Conservation (phyloP, 2,113 vertebrate species). For the Ciconia boyciana region DNA sequence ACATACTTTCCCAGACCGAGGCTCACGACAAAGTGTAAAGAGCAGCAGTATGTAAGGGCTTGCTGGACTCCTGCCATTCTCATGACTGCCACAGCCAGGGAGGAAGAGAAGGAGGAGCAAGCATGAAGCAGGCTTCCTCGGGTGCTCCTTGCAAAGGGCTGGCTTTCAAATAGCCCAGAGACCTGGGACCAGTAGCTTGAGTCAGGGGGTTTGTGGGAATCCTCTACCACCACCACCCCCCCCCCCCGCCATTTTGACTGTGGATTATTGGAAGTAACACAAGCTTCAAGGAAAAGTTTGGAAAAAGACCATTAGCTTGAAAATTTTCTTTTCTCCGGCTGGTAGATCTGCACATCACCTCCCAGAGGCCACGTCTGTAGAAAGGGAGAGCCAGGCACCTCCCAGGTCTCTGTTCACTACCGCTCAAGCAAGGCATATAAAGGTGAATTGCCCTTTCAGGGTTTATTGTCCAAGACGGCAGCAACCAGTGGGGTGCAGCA, state of each 20-base stretch:
- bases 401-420: neutral
- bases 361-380: neutral
- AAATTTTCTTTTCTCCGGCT: neutral
- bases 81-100: neutral
- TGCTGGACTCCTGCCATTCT: neutral
- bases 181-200: neutral
- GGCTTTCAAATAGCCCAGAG: neutral
- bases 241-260: fast-evolving
- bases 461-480: neutral
- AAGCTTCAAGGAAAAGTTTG: neutral
- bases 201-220: neutral
- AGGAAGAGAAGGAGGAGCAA: neutral
- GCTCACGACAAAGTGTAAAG: fast-evolving
- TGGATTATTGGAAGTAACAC: neutral
- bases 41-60: neutral
- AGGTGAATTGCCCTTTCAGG: neutral
- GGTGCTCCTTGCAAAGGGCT: neutral
- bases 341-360: neutral
- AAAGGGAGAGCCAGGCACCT: neutral
- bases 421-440: fast-evolving
- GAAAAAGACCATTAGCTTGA: neutral
- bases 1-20: neutral
- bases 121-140: neutral
- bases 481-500: neutral
- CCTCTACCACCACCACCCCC: too few species aligned